These are phyloP conservation scores for Ophion ellenae DNA, from an alignment of 2,888 invertebrate genomes.

Conservation along the genomic window DNA sequence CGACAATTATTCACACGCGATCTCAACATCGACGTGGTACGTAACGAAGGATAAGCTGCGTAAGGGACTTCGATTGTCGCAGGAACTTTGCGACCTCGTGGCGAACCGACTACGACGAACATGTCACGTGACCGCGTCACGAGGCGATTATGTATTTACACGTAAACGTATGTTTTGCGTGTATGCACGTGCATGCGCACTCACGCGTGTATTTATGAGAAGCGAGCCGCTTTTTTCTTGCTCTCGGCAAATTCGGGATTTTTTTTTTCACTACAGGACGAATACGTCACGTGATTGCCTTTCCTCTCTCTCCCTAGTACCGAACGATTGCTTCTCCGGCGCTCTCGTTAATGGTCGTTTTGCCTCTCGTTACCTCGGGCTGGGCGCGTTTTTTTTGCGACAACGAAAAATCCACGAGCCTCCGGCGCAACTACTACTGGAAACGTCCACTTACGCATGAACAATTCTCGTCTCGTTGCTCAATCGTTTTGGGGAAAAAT, in stretches of 20 bases:
- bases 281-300: slow-evolving; percentile 8
- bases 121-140: slow-evolving; percentile 48
- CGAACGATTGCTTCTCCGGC: neutral
- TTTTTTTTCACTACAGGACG: neutral
- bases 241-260: neutral
- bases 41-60: slow-evolving; percentile 33
- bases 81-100: slow-evolving; percentile 41
- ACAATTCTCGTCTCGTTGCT: slow-evolving; percentile 58
- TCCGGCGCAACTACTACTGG: slow-evolving; percentile 69
- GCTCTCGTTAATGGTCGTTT: slow-evolving; percentile 26
- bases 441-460: slow-evolving; percentile 74
- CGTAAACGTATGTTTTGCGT: neutral
- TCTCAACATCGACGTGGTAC: slow-evolving; percentile 32
- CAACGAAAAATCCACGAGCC: slow-evolving; percentile 66
- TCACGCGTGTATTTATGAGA: neutral
- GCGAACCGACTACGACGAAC: slow-evolving; percentile 36
- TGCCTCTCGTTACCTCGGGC: slow-evolving; percentile 68
- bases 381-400: slow-evolving; percentile 70
- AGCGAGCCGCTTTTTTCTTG: neutral
- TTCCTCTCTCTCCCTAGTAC: neutral
- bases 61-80: slow-evolving; percentile 26
- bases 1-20: slow-evolving; percentile 43
- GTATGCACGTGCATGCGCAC: neutral
- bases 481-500: neutral
- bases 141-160: slow-evolving; percentile 17